phyloP scores from a whole-genome alignment of 2,888 invertebrate species.

The Temnothorax rugatulus region DNA sequence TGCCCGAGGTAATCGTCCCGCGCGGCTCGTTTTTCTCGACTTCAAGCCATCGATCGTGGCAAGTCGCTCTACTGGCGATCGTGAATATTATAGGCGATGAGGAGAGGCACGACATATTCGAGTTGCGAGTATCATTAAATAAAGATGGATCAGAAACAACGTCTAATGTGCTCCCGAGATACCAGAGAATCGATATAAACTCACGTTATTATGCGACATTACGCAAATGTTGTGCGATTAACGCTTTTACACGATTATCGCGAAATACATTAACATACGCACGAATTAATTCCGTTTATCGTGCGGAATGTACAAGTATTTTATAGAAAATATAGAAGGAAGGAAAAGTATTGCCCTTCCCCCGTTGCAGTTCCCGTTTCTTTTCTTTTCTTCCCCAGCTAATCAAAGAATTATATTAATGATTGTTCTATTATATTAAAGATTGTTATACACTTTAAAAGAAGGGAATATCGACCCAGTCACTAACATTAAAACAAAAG shows the following conservation, averaged over 20 bases:
- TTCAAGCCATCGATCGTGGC: slow-evolving; percentile 69
- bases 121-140: slow-evolving; percentile 37
- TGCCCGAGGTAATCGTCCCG: slow-evolving; percentile 72
- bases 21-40: slow-evolving; percentile 73
- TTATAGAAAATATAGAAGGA: slow-evolving; percentile 1
- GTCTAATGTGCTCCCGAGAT: slow-evolving; percentile 25
- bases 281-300: not conserved
- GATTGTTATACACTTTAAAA: not conserved
- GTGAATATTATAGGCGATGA: slow-evolving; percentile 71
- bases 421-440: not conserved
- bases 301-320: not conserved
- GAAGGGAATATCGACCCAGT: not conserved
- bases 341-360: not conserved
- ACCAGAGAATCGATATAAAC: slow-evolving; percentile 14
- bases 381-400: not conserved
- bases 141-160: slow-evolving; percentile 35
- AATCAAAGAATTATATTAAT: not conserved
- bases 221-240: not conserved
- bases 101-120: slow-evolving; percentile 48
- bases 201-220: slow-evolving; percentile 25
- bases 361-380: too few relatives aligned
- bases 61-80: slow-evolving; percentile 49
- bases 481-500: not conserved
- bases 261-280: not conserved
- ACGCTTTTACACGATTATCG: not conserved